Base-by-base conservation (phyloP, 2,113 vertebrate genomes). In the Lipotes vexillifer region DNA sequence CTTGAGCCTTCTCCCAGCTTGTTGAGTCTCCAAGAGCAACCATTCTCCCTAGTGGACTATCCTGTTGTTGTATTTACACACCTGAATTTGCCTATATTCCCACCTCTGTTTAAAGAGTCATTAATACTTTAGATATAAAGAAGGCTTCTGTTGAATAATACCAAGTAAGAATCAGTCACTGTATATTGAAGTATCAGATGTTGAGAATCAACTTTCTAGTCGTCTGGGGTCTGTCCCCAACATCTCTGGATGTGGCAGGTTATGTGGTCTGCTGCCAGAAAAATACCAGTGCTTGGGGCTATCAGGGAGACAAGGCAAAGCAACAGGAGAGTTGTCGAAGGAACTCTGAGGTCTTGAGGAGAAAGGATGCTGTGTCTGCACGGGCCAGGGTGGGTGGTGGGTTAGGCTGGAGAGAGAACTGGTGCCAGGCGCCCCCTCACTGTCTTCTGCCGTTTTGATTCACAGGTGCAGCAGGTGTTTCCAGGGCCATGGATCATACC, bases 401-500 rank as follows among this genome's bases (percentile, higher is more conserved):
- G 59, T 61, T 12, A 57, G 77, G 69, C n/a, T 71, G 68, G 77
- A 74, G 38, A 29, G 74, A 66, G 38, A 71, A 59, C 27, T n/a
- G 33, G 71, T 29, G 27, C 86, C 8, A 4, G 20, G 31, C 61
- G 4, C 61, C 36, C 36, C 83, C 94, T 89, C 74, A 98, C 44
- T 21, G 12, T 95, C 31, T 95, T 27, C 44, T 3, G 0, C 86
- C 97, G 92, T 61, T 98, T 61, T 98, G 38, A 97, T 96, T 98
- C 98, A 21, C 97, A 99, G 99, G 98, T 98, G 97, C 98, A 82
- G 93, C 98, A 41, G 98, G 98, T 86, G 90, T 96, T 0, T 97
- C 98, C 0, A 93, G 92, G n/a, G 88, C 97, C 81, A 97, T 94
- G 8, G 98, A 98, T 88, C 97, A 88, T 0, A 78, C 98, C 59